Conservation (phyloP, 2,797 vertebrate species). For the Rhinophrynus dorsalis region DNA sequence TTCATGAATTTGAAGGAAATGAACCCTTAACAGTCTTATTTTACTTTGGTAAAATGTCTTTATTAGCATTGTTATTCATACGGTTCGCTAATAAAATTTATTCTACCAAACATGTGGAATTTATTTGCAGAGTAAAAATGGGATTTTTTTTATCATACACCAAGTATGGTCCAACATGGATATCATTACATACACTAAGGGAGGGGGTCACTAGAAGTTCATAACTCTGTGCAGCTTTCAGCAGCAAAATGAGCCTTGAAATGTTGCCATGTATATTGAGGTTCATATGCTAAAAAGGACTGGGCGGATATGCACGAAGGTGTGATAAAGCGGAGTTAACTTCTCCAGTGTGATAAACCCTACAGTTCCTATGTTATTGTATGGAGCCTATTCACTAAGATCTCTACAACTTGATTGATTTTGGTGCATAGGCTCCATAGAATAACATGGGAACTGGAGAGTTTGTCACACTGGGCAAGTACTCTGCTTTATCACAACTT, state of each 20-base stretch:
- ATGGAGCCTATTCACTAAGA: too few species aligned
- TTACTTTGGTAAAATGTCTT: constrained; percentile 9
- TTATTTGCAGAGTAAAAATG: constrained; percentile 40
- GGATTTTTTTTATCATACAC: constrained; percentile 38
- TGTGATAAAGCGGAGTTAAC: too few species aligned
- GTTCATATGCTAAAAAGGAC: too few species aligned
- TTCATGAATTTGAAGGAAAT: constrained; percentile 6
- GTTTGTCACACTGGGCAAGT: too few species aligned
- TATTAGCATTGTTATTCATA: constrained; percentile 28
- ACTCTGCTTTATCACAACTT: too few species aligned
- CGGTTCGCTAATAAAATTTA: constrained; percentile 21
- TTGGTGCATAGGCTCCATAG: too few species aligned
- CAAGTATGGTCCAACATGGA: constrained; percentile 13
- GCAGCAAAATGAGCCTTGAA: neutral
- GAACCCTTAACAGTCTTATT: constrained; percentile 15
- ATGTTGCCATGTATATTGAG: neutral
- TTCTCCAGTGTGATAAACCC: too few species aligned
- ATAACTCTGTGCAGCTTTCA: neutral
- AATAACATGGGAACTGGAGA: too few species aligned
- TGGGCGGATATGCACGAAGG: too few species aligned
- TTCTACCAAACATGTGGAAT: constrained; percentile 39
- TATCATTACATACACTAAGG: constrained; percentile 18
- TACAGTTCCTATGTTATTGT: too few species aligned
- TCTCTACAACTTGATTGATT: too few species aligned
- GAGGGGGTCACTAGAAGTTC: constrained; percentile 30